A percentile compares a stretch with the other conserved stretches of the same genome.
phyloP scores from a whole-genome alignment of 2,797 vertebrate species.

The Phrynocephalus forsythii region DNA sequence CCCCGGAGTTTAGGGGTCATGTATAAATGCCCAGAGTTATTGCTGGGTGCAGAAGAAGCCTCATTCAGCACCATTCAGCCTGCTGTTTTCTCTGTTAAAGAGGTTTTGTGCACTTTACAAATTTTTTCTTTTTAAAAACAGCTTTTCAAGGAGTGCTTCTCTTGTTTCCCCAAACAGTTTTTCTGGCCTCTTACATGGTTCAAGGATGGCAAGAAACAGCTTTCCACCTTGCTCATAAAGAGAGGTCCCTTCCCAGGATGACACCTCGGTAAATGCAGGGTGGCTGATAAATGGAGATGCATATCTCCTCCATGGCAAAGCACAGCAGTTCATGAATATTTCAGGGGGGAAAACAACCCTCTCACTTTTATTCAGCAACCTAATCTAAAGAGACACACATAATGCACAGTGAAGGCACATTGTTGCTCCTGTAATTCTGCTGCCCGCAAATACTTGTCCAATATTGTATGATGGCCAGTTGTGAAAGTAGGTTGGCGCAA shows the following conservation, averaged over 20 bases:
- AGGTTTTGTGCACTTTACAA: not conserved
- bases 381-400: not conserved
- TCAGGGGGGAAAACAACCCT: not conserved
- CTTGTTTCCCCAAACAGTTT: too few relatives aligned
- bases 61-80: not conserved
- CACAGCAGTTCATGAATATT: not conserved
- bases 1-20: too few relatives aligned
- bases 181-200: not conserved
- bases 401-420: not conserved
- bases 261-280: not conserved
- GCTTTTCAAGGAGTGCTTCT: too few relatives aligned
- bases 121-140: not conserved
- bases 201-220: not conserved
- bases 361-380: not conserved
- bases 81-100: not conserved
- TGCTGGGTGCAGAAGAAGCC: not conserved
- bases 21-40: not conserved
- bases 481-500: not conserved
- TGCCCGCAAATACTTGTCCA: not conserved
- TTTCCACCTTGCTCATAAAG: not conserved
- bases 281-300: not conserved
- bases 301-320: not conserved
- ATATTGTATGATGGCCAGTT: not conserved
- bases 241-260: not conserved
- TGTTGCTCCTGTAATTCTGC: too few relatives aligned